Conservation (phyloP, 1,140 invertebrate species). For the Limonius californicus region DNA sequence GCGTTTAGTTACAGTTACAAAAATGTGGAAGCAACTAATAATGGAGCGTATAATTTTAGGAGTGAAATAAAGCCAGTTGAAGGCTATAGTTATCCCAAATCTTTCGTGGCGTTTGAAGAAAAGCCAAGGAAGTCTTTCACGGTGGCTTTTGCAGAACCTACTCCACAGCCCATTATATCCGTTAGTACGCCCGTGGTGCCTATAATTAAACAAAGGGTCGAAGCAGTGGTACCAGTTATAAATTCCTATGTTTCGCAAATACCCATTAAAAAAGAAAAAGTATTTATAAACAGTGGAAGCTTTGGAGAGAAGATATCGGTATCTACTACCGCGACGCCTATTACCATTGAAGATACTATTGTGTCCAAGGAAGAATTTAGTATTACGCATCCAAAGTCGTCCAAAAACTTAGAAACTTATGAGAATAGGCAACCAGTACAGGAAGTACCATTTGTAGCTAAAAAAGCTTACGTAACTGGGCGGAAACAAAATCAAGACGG, state of each 20-base stretch:
- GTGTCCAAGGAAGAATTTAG: neutral
- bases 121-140: neutral
- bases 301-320: neutral
- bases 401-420: neutral
- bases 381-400: neutral
- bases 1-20: too few relatives aligned
- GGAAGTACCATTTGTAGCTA: conserved; percentile 49
- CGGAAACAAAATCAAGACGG: neutral
- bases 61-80: too few relatives aligned
- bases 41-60: too few relatives aligned
- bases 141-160: neutral
- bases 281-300: too few relatives aligned
- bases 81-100: too few relatives aligned
- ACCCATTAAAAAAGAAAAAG: too few relatives aligned
- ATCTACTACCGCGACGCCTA: neutral
- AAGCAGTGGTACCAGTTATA: too few relatives aligned
- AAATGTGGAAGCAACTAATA: too few relatives aligned
- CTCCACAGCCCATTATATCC: neutral
- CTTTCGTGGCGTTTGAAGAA: neutral
- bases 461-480: conserved; percentile 52
- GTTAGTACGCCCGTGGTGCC: too few relatives aligned
- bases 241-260: too few relatives aligned
- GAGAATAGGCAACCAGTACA: conserved; percentile 43
- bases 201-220: too few relatives aligned
- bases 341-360: neutral